These are phyloP conservation scores for Dendrolimus punctatus DNA, from an alignment of 1,140 invertebrate genomes.

Conservation along the genomic window DNA sequence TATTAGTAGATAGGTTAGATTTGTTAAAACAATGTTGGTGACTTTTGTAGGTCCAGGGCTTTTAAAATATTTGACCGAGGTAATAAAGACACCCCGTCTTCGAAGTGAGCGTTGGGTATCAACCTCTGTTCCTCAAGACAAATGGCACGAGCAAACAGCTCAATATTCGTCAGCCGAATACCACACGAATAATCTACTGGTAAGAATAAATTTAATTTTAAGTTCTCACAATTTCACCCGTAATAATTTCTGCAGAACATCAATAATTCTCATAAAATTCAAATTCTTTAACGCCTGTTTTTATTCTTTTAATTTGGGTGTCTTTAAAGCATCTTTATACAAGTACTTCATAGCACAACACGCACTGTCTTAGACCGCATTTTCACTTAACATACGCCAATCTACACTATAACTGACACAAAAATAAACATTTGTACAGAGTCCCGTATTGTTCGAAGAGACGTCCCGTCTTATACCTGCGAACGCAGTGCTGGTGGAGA, in stretches of 20 bases:
- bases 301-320: no score
- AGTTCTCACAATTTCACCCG: no score
- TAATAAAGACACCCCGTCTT: slow-evolving; percentile 76
- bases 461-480: slow-evolving; percentile 80
- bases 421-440: slow-evolving; percentile 28
- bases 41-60: slow-evolving; percentile 74
- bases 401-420: background rate
- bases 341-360: background rate
- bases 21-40: background rate
- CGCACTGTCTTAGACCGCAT: background rate
- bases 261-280: no score
- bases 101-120: slow-evolving; percentile 87
- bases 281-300: no score
- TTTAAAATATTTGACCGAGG: slow-evolving; percentile 77
- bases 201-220: no score
- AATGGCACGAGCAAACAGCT: slow-evolving; percentile 78
- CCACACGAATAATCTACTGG: slow-evolving; percentile 84
- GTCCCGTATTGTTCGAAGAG: slow-evolving; percentile 88
- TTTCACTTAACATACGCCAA: background rate
- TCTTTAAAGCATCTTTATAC: no score
- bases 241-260: no score
- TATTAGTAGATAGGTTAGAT: background rate
- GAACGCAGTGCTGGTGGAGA: slow-evolving; percentile 82
- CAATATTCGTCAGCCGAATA: slow-evolving; percentile 87
- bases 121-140: slow-evolving; percentile 81